A percentile compares a stretch with the other conserved stretches of the same genome.
Evolutionary conservation across 2,888 invertebrate genomes (phyloP).

Genomic region (Acleris literana): DNA sequence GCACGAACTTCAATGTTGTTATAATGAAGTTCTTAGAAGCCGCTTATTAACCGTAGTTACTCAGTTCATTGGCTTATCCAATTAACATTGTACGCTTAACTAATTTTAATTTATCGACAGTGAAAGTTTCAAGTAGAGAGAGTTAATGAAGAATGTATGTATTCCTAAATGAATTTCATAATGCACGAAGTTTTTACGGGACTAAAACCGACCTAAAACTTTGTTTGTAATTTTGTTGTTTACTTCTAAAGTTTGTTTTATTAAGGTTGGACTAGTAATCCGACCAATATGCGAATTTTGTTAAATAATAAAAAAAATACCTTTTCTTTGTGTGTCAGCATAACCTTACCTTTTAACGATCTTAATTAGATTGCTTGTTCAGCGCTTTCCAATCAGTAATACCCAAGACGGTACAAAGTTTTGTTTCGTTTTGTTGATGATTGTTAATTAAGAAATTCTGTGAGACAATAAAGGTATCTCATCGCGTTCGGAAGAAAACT

Average conservation of each 20-base stretch:
- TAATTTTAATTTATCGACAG: slow-evolving; percentile 14
- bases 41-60: slow-evolving; percentile 8
- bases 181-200: slow-evolving; percentile 14
- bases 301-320: too few species aligned
- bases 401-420: too few species aligned
- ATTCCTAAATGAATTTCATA: slow-evolving; percentile 27
- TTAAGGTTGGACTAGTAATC: slow-evolving; percentile 7
- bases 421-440: too few species aligned
- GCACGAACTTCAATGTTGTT: slow-evolving; percentile 14
- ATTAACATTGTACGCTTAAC: slow-evolving; percentile 13
- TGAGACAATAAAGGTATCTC: too few species aligned
- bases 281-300: neutral
- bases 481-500: too few species aligned
- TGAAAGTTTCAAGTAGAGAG: slow-evolving; percentile 6
- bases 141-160: slow-evolving; percentile 29
- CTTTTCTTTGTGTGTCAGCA: too few species aligned
- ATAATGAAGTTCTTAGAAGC: slow-evolving; percentile 18
- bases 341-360: too few species aligned
- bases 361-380: too few species aligned
- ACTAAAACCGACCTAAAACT: slow-evolving; percentile 22
- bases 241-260: slow-evolving; percentile 18
- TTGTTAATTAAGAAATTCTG: too few species aligned
- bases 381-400: too few species aligned
- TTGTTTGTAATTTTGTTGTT: slow-evolving; percentile 30
- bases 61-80: slow-evolving; percentile 20